Percentiles rank a stretch among this genome's conserved stretches.
These are phyloP conservation scores for Ciconia nigra DNA, from an alignment of 2,797 vertebrate genomes.

Conservation along the genomic window DNA sequence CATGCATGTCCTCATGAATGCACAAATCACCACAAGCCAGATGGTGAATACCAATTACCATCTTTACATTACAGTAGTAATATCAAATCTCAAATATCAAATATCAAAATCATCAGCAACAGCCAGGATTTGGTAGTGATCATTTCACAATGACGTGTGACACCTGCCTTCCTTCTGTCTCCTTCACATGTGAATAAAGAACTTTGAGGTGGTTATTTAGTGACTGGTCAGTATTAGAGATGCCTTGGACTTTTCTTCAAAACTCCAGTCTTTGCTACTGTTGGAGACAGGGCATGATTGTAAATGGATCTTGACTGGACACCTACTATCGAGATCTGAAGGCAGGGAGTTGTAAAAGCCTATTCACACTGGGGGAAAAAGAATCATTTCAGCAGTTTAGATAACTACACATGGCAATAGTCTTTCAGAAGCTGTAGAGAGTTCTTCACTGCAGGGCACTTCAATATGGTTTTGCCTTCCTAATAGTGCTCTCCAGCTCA, in stretches of 20 bases:
- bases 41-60: neutral
- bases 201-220: neutral
- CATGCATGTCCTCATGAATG: neutral
- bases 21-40: neutral
- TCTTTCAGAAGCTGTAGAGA: neutral
- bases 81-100: too few relatives aligned
- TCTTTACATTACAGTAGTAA: neutral
- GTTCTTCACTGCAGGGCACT: neutral
- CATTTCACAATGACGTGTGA: fast-evolving
- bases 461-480: neutral
- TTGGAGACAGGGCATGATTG: neutral
- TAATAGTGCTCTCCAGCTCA: neutral
- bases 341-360: neutral
- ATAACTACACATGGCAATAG: neutral
- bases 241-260: neutral
- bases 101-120: neutral
- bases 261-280: neutral
- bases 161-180: neutral
- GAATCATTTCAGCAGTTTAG: neutral
- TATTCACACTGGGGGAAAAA: neutral
- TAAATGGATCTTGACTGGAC: neutral
- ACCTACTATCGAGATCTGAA: neutral
- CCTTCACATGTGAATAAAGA: neutral
- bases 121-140: neutral
- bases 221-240: too few relatives aligned